These are phyloP conservation scores for Rhyacichthys aspro DNA, from an alignment of 2,797 vertebrate genomes.

Conservation along the genomic window DNA sequence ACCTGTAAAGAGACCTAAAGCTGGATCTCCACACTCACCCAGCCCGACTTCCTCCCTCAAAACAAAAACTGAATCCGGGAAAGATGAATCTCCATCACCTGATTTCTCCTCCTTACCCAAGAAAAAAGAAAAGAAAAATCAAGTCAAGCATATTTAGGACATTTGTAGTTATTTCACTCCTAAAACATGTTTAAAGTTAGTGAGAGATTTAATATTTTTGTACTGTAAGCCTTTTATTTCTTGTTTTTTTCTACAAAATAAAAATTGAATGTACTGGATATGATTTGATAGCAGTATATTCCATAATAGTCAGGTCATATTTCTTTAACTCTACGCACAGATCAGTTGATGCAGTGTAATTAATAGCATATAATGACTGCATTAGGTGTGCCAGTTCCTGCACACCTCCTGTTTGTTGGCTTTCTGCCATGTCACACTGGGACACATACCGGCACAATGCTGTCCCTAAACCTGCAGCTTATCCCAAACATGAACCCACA, in stretches of 20 bases:
- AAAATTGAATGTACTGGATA: constrained; percentile 9
- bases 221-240: constrained; percentile 1
- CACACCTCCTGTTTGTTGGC: constrained; percentile 3
- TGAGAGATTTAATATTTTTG: constrained; percentile 34
- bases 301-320: neutral
- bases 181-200: neutral
- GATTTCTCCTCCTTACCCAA: constrained; percentile 19
- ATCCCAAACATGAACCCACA: no score
- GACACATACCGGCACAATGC: neutral
- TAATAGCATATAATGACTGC: neutral
- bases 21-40: constrained; percentile 23
- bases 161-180: constrained; percentile 3
- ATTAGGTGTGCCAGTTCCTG: constrained; percentile 4
- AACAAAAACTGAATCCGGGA: constrained; percentile 49
- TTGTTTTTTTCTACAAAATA: constrained; percentile 35
- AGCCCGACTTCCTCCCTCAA: constrained; percentile 3
- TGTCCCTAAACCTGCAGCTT: neutral
- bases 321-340: neutral
- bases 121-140: constrained; percentile 14
- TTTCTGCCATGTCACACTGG: neutral
- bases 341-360: neutral
- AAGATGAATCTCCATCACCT: constrained; percentile 9
- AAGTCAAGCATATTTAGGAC: constrained; percentile 5
- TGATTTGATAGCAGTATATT: constrained; percentile 4
- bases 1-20: constrained; percentile 67